Percentiles rank a stretch among this genome's conserved stretches.
phyloP scores from a whole-genome alignment of 2,888 invertebrate genomes.

The Eustalomyia histrio region DNA sequence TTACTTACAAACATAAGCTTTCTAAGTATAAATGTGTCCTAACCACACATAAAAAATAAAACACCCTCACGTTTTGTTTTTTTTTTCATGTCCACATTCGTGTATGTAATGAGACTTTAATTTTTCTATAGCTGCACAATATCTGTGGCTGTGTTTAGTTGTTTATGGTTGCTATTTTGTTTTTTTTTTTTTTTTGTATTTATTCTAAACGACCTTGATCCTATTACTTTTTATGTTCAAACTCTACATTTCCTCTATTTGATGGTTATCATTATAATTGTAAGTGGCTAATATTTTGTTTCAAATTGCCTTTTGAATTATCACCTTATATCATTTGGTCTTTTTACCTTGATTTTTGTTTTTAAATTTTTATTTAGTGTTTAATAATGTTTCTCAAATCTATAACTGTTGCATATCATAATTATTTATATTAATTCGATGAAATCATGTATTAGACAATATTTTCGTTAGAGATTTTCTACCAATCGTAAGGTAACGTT shows the following conservation, averaged over 20 bases:
- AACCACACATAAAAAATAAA: not conserved
- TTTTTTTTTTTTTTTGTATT: conserved; percentile 50
- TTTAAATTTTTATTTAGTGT: conserved; percentile 2
- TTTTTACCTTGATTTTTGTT: conserved; percentile 12
- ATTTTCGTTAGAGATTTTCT: too few species aligned
- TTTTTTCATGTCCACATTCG: not conserved
- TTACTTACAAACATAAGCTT: too few species aligned
- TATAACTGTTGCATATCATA: conserved; percentile 25
- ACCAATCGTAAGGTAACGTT: too few species aligned
- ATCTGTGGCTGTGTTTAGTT: conserved; percentile 1
- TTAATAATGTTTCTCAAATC: not conserved
- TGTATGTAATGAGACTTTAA: not conserved
- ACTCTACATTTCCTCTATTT: not conserved
- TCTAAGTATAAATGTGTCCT: too few species aligned
- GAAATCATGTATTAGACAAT: too few species aligned
- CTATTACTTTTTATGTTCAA: conserved; percentile 2
- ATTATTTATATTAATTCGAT: not conserved
- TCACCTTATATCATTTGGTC: conserved; percentile 9
- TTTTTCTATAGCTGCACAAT: not conserved
- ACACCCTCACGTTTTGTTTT: not conserved
- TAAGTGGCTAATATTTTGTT: conserved; percentile 48
- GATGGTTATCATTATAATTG: conserved; percentile 42
- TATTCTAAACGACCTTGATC: not conserved
- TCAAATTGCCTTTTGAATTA: conserved; percentile 31
- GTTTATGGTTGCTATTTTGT: conserved; percentile 22